A percentile compares a stretch with the other conserved stretches of the same genome.
Conservation (phyloP, 2,797 vertebrate genomes). For the Psittacula echo region DNA sequence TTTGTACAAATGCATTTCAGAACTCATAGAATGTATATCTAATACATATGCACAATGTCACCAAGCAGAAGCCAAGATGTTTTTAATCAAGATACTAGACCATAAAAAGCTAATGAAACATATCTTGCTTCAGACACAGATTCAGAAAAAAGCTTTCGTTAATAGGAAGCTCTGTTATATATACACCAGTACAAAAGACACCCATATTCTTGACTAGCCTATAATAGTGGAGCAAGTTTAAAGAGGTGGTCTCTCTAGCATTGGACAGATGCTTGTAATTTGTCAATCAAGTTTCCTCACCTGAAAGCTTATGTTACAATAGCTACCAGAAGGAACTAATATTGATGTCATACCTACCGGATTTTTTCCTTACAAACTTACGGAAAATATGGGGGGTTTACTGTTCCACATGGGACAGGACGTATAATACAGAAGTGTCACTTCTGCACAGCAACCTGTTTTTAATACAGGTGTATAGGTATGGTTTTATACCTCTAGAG, state of each 20-base stretch:
- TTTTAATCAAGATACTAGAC: not conserved
- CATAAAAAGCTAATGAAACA: not conserved
- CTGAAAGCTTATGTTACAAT: conserved; percentile 66
- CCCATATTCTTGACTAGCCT: conserved; percentile 59
- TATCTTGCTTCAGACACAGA: conserved; percentile 48
- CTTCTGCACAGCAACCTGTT: not conserved
- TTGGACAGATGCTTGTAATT: conserved; percentile 69
- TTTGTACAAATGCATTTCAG: not conserved
- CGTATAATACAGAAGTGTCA: not conserved
- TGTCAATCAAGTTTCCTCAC: conserved; percentile 66
- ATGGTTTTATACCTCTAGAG: not conserved
- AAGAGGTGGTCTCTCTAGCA: conserved; percentile 58
- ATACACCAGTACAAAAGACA: conserved; percentile 27
- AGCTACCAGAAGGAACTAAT: conserved; percentile 66
- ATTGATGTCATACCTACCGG: conserved; percentile 71
- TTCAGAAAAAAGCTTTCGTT: not conserved
- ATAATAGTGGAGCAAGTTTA: conserved; percentile 45
- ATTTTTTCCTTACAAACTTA: not conserved
- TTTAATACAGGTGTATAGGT: not conserved
- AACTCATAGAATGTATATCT: not conserved
- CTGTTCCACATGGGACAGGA: not conserved
- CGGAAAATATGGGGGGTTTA: not conserved
- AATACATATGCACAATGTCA: rapidly evolving
- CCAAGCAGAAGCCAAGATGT: not conserved
- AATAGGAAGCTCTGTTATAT: conserved; percentile 41